Conservation (phyloP, 2,888 invertebrate genomes). For the Idaea straminata region DNA sequence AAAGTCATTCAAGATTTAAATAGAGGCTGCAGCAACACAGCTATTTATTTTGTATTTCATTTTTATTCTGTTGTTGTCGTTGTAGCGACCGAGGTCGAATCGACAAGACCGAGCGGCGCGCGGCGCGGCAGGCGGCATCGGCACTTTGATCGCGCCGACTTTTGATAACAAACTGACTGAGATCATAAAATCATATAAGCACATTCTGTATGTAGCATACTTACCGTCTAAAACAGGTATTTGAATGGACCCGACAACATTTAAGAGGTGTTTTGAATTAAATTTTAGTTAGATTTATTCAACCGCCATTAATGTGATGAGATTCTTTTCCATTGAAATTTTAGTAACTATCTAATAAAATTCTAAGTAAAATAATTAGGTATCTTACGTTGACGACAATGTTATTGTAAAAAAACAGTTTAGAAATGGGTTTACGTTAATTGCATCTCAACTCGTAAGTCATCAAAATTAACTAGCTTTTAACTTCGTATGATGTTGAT, state of each 20-base stretch:
- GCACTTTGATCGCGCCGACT: conserved; percentile 43
- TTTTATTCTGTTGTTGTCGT: conserved; percentile 39
- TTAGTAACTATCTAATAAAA: background rate
- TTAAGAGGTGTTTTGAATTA: background rate
- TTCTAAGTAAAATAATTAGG: background rate
- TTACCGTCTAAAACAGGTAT: conserved; percentile 37
- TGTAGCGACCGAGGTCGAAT: conserved; percentile 38
- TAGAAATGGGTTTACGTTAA: background rate
- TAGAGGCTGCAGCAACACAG: conserved; percentile 29
- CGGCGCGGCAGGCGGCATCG: conserved; percentile 30
- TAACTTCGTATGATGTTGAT: conserved; percentile 8
- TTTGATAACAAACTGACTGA: conserved; percentile 48
- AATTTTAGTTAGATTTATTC: background rate
- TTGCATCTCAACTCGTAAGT: background rate
- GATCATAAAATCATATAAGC: conserved; percentile 51
- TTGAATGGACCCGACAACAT: conserved; percentile 15
- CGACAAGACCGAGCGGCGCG: conserved; percentile 36
- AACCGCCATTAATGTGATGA: background rate
- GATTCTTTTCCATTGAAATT: background rate
- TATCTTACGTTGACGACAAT: background rate
- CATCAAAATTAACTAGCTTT: background rate
- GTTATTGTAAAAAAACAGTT: background rate
- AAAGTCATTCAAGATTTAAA: conserved; percentile 19
- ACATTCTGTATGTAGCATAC: conserved; percentile 35
- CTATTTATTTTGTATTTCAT: conserved; percentile 37